These are phyloP conservation scores for Zelleria hepariella DNA, from an alignment of 2,888 invertebrate genomes.

Conservation along the genomic window DNA sequence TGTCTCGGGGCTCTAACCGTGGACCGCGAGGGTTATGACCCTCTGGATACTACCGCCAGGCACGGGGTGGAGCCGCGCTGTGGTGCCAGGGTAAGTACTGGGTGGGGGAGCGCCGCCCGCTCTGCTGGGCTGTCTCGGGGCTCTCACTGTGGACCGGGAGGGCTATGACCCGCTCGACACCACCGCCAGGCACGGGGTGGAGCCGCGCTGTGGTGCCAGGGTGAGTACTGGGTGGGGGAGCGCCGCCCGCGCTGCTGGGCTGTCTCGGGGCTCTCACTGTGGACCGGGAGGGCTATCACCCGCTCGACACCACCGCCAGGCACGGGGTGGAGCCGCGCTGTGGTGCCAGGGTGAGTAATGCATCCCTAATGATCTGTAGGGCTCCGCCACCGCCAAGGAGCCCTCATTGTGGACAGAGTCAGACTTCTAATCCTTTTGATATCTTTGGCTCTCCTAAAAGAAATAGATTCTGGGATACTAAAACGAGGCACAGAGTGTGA, in stretches of 20 bases:
- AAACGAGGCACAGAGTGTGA: too few relatives aligned
- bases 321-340: constrained; percentile 83
- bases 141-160: constrained; percentile 79
- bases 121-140: constrained; percentile 89
- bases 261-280: constrained; percentile 85
- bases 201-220: constrained; percentile 79
- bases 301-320: constrained; percentile 76
- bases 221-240: constrained; percentile 43
- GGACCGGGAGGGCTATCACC: constrained; percentile 79
- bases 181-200: constrained; percentile 78
- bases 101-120: constrained; percentile 37
- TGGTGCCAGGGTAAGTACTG: constrained; percentile 72
- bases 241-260: constrained; percentile 80
- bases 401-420: constrained; percentile 77
- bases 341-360: constrained; percentile 71
- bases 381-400: constrained; percentile 89
- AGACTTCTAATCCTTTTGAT: background rate
- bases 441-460: too few relatives aligned
- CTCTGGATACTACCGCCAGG: constrained; percentile 76
- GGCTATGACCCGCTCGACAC: constrained; percentile 82
- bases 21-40: constrained; percentile 79
- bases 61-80: constrained; percentile 83
- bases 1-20: constrained; percentile 85
- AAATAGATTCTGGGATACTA: too few relatives aligned
- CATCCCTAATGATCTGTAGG: constrained; percentile 37